These are phyloP conservation scores for Lordiphosa stackelbergi DNA, from an alignment of 1,140 invertebrate species.

Conservation along the genomic window DNA sequence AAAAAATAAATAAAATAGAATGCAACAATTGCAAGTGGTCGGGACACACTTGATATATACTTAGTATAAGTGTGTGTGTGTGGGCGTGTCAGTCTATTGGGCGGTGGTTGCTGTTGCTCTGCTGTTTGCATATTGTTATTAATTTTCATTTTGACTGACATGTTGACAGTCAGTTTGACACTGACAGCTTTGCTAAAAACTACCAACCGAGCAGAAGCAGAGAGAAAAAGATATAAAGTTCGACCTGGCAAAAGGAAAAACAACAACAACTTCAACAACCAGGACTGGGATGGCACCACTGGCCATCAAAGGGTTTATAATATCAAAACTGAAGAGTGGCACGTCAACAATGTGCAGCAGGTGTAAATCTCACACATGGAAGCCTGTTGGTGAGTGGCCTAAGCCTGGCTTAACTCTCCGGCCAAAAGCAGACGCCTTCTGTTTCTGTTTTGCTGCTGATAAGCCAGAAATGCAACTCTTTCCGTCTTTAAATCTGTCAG, in stretches of 20 bases:
- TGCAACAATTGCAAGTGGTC: conserved; percentile 39
- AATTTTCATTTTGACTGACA: conserved; percentile 68
- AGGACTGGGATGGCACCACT: conserved; percentile 17
- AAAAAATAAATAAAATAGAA: conserved; percentile 20
- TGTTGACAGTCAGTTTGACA: conserved; percentile 67
- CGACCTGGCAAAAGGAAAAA: neutral
- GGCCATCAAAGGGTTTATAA: conserved; percentile 61
- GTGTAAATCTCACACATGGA: conserved; percentile 37
- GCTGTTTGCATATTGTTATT: conserved; percentile 64
- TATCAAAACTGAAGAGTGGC: conserved; percentile 57
- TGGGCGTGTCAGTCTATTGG: conserved; percentile 10
- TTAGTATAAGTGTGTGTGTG: conserved; percentile 15
- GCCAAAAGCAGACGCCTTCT: conserved; percentile 32
- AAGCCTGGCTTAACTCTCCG: conserved; percentile 54
- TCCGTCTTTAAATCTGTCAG: conserved; percentile 53
- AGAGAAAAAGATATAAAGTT: conserved; percentile 1
- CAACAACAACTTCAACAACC: neutral
- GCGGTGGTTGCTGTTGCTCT: conserved; percentile 24
- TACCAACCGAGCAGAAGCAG: conserved; percentile 21
- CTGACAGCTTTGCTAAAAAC: conserved; percentile 62
- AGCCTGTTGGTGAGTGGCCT: conserved; percentile 25
- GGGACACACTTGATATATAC: conserved; percentile 11
- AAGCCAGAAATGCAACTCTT: conserved; percentile 27
- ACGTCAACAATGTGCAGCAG: conserved; percentile 59
- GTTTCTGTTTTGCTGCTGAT: conserved; percentile 51